A percentile compares a stretch with the other conserved stretches of the same genome.
Conservation (phyloP, 2,797 vertebrate genomes). For the Periophthalmus magnuspinnatus region DNA sequence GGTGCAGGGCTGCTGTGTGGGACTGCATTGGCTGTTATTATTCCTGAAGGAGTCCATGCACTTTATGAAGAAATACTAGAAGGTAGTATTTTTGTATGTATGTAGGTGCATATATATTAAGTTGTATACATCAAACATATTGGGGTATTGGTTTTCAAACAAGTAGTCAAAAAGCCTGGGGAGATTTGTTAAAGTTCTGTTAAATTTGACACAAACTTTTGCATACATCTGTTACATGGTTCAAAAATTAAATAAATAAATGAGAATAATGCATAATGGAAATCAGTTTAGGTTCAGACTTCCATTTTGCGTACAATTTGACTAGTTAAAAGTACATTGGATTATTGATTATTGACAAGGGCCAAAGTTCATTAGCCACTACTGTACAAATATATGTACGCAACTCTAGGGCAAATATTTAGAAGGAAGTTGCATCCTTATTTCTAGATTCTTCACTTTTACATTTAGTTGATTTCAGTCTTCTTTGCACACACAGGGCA, state of each 20-base stretch:
- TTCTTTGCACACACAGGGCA: slow-evolving; percentile 62
- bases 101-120: no score
- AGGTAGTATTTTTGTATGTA: slow-evolving; percentile 68
- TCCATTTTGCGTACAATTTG: neutral
- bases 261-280: no score
- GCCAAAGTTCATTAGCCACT: slow-evolving; percentile 28
- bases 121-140: no score
- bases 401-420: slow-evolving; percentile 24
- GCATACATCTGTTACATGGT: no score
- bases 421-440: neutral
- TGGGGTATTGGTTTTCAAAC: no score
- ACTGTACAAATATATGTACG: slow-evolving; percentile 14
- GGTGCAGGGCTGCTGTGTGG: slow-evolving; percentile 97
- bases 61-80: slow-evolving; percentile 96
- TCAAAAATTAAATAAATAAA: no score
- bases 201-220: no score
- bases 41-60: slow-evolving; percentile 97
- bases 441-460: neutral
- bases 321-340: neutral
- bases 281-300: neutral
- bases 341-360: slow-evolving; percentile 15
- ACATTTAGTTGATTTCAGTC: neutral
- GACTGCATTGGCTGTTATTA: slow-evolving; percentile 95
- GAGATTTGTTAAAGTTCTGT: no score
- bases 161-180: no score